Evolutionary conservation across 1,140 invertebrate species (phyloP).

Genomic region (Medauroidea extradentata): DNA sequence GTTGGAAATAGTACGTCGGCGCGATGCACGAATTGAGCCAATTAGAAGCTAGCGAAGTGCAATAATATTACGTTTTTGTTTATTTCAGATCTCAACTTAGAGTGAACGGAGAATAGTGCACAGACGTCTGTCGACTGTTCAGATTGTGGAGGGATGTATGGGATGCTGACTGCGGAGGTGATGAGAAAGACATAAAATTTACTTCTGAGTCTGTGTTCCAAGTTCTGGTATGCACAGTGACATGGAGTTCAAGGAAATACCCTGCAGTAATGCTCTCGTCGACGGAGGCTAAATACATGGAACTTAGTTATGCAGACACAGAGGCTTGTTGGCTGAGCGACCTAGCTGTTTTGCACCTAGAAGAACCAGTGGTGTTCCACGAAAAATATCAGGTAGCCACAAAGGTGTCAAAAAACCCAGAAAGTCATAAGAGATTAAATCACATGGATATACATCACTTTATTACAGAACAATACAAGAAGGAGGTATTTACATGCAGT

Average conservation of each 20-base stretch:
- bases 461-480: too few relatives aligned
- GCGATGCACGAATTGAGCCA: too few relatives aligned
- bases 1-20: too few relatives aligned
- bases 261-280: slow-evolving; percentile 32
- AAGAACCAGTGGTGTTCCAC: slow-evolving; percentile 1
- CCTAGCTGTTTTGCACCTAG: not conserved
- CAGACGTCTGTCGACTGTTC: too few relatives aligned
- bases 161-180: too few relatives aligned
- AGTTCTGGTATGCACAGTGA: slow-evolving; percentile 14
- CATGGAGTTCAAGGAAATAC: slow-evolving; percentile 27
- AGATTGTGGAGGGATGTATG: too few relatives aligned
- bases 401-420: slow-evolving; percentile 13
- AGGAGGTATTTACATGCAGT: too few relatives aligned
- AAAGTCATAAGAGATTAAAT: slow-evolving; percentile 18
- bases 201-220: slow-evolving; percentile 17
- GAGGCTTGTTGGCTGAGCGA: slow-evolving; percentile 30
- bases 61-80: too few relatives aligned
- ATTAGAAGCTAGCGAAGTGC: too few relatives aligned
- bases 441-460: slow-evolving; percentile 20
- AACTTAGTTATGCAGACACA: slow-evolving; percentile 12
- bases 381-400: slow-evolving; percentile 22
- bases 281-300: slow-evolving; percentile 32
- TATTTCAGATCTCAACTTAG: too few relatives aligned
- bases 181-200: slow-evolving; percentile 12
- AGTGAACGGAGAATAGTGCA: too few relatives aligned